Evolutionary conservation across 2,888 invertebrate genomes (phyloP), one percentile per base, ranked within the genome.

Genomic region (Patella depressa): DNA sequence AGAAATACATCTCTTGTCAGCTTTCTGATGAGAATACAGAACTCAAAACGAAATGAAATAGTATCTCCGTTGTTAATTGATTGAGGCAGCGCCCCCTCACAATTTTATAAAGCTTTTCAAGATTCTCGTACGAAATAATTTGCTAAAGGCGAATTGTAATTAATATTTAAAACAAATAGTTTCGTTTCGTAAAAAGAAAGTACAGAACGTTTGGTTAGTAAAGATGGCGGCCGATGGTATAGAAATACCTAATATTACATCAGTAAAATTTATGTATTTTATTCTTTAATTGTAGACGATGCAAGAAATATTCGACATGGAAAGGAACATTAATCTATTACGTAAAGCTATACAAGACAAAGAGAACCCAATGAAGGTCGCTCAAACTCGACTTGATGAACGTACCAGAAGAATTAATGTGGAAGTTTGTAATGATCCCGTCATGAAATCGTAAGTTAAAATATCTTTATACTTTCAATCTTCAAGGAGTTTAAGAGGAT

Each of bases 321-420:
- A 98, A 92, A 96, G 96, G 92, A 95, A 96, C 85, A 94, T 98
- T 88, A 96, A 96, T 89, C 92, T 97, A 80, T 92, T 98, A 87
- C 95, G 96, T 87, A 97, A 97, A 93, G 96, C 96, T 1, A 96
- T 98, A 85, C 94, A 95, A 84, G 97, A 97, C 92, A 98, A 98
- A 88, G 91, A 91, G 76, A 82, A 83, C 2, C 92, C 91, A 53
- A 88, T 92, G 89, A 91, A 92, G 86, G 90, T 92, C 71, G 90
- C 92, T 3, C 97, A 97, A 91, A 97, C 97, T 0, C 93, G 97
- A 83, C 93, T 98, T 82, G 97, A 98, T 92, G 96, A 97, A 59
- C 93, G 98, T 83, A 95, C 95, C 80, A 96, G 96, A 92, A 94
- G 98, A 19, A 96, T 96, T 82, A 96, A 96, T 82, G 94, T 97